Evolutionary conservation across 2,113 vertebrate genomes (phyloP).

Genomic region (Cyrtonyx montezumae): DNA sequence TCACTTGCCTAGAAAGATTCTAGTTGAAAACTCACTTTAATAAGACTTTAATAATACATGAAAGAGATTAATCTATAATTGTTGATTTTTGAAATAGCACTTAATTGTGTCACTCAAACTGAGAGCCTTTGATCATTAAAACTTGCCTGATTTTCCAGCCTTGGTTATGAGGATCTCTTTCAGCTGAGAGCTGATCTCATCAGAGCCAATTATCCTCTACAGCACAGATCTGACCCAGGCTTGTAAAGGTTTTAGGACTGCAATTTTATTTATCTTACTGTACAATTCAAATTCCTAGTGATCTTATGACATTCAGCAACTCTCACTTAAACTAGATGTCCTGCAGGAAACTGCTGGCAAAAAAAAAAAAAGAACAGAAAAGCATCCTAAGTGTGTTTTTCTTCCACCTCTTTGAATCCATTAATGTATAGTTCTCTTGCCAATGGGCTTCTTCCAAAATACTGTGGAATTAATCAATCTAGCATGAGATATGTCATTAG

Average conservation of each 20-base stretch:
- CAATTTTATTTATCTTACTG: not conserved
- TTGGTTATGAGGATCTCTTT: not conserved
- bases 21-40: slow-evolving; percentile 42
- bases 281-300: not conserved
- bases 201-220: slow-evolving; percentile 44
- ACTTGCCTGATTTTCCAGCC: slow-evolving; percentile 38
- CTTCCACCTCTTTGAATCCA: not conserved
- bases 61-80: slow-evolving; percentile 62
- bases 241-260: not conserved
- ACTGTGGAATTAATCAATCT: not conserved
- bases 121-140: slow-evolving; percentile 65
- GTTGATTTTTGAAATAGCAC: slow-evolving; percentile 57
- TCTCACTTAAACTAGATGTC: not conserved
- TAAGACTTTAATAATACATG: slow-evolving; percentile 62
- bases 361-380: not conserved
- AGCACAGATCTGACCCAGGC: not conserved
- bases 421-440: not conserved
- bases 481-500: not conserved
- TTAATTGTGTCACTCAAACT: slow-evolving; percentile 59
- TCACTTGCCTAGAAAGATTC: slow-evolving; percentile 24
- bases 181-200: slow-evolving; percentile 61
- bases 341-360: not conserved
- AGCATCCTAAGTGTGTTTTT: not conserved
- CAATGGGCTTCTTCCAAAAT: not conserved
- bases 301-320: not conserved